Conservation (phyloP, 1,140 invertebrate genomes). For the Medauroidea extradentata region DNA sequence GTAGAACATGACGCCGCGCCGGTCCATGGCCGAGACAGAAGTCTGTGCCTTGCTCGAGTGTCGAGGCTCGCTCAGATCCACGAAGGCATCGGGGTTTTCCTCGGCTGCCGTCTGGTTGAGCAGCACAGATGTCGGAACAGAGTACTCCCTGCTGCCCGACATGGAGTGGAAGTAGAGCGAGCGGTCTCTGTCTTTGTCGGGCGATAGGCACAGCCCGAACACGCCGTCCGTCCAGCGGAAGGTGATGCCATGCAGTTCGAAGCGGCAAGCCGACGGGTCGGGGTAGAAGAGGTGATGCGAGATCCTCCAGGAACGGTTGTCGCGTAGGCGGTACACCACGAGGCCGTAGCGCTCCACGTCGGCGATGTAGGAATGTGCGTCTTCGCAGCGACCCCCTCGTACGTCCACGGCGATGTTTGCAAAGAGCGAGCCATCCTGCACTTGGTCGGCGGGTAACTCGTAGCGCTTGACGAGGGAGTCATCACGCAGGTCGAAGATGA, state of each 20-base stretch:
- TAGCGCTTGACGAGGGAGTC: slow-evolving; percentile 53
- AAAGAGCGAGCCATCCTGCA: slow-evolving; percentile 66
- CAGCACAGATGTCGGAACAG: slow-evolving; percentile 59
- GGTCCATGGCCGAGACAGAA: slow-evolving; percentile 64
- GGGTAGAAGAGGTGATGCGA: slow-evolving; percentile 71
- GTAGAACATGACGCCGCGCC: slow-evolving; percentile 69
- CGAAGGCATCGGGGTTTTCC: slow-evolving; percentile 52
- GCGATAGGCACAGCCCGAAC: slow-evolving; percentile 69
- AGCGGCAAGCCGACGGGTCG: slow-evolving; percentile 61
- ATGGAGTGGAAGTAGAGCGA: slow-evolving; percentile 76
- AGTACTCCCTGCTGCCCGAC: slow-evolving; percentile 71
- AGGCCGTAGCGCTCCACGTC: slow-evolving; percentile 67
- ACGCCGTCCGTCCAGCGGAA: slow-evolving; percentile 80
- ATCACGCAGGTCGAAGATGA: slow-evolving; percentile 36
- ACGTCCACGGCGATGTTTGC: slow-evolving; percentile 70
- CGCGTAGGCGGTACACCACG: slow-evolving; percentile 47
- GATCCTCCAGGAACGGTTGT: slow-evolving; percentile 63
- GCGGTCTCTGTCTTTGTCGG: no score
- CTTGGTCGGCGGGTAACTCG: slow-evolving; percentile 52
- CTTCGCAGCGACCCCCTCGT: slow-evolving; percentile 54
- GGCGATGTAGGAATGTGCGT: slow-evolving; percentile 62
- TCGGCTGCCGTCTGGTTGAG: slow-evolving; percentile 50
- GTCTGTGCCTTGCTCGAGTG: slow-evolving; percentile 53
- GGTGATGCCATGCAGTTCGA: slow-evolving; percentile 61
- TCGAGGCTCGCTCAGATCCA: slow-evolving; percentile 17